Evolutionary conservation across 2,888 invertebrate genomes (phyloP).

Genomic region (Xylota segnis): DNA sequence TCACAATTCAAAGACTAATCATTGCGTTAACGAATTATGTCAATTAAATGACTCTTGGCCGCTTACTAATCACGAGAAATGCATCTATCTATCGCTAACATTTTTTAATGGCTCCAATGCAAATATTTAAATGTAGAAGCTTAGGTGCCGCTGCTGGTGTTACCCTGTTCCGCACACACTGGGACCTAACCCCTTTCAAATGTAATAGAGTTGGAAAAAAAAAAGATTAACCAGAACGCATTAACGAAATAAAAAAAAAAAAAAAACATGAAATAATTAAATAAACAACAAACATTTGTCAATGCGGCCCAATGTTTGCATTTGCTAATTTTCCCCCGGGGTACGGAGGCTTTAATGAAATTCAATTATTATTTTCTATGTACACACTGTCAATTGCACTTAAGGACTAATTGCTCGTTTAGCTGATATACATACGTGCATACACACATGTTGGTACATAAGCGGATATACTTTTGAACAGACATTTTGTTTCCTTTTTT

Average conservation of each 20-base stretch:
- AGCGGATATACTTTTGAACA: neutral
- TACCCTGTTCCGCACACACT: slow-evolving; percentile 2
- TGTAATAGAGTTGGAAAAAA: no score
- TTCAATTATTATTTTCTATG: slow-evolving; percentile 47
- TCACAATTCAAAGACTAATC: neutral
- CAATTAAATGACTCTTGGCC: neutral
- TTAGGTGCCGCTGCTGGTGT: neutral
- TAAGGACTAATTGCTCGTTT: slow-evolving; percentile 40
- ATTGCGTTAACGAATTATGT: neutral
- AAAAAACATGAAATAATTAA: slow-evolving; percentile 1
- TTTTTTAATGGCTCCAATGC: neutral
- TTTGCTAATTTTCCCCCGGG: slow-evolving; percentile 29
- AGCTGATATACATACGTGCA: neutral
- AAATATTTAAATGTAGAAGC: neutral
- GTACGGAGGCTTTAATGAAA: slow-evolving; percentile 30
- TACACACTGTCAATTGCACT: slow-evolving; percentile 26
- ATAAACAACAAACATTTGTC: slow-evolving; percentile 16
- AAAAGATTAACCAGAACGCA: neutral
- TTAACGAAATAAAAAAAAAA: neutral
- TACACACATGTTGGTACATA: neutral
- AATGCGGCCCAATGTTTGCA: slow-evolving; percentile 24
- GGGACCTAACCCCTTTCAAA: no score
- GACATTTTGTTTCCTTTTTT: neutral
- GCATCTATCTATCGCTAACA: neutral
- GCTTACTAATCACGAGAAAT: neutral